Base-by-base conservation (phyloP, 1,140 invertebrate species). In the Sycobia sp. region DNA sequence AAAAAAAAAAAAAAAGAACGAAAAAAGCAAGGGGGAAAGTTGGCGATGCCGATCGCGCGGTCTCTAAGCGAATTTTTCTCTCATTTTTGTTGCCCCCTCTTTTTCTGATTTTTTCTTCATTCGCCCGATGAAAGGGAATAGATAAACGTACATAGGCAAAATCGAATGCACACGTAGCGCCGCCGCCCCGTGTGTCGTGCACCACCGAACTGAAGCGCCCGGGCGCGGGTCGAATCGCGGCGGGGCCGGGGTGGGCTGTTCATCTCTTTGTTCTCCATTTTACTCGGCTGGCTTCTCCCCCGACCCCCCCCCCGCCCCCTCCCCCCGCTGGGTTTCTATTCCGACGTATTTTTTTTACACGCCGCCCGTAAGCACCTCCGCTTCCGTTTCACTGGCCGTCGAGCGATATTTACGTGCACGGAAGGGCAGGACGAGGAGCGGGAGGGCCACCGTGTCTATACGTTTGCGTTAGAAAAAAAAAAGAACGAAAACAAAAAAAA, bases 371-470 rank as follows among this genome's bases (percentile, higher is more conserved):
- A 58, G 55, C 62, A 58, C 55, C 62, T 57, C 54, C 34, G 65
- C 70, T 72, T 70, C 68, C 69, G 67, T 71, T 72, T 72, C 68
- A 72, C 67, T 69, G 69, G 69, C 67, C 68, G 67, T 61, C 68
- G 67, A 70, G 67, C 71, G 68, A 71, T 73, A 73, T 71, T 73
- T 68, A 71, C 57, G 65, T 69, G 68, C 69, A 69, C 67, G 71
- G 69, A 73, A 73, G 65, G 59, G 59, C 53, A 56, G 58, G 44
- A 58, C 63, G 55, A 49, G 54, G 43, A 13, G n/a, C 27, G 63
- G 55, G 11, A 18, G 41, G 22, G 3, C 23, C n/a, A 13, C 7
- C 14, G 11, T 27, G n/a, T 22, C 14, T 39, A n/a, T 59, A 27
- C 32, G 32, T 44, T 36, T 25, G 20, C 27, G 46, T 18, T 34